Conservation (phyloP, 2,888 invertebrate species). For the Antheraea yamamai region DNA sequence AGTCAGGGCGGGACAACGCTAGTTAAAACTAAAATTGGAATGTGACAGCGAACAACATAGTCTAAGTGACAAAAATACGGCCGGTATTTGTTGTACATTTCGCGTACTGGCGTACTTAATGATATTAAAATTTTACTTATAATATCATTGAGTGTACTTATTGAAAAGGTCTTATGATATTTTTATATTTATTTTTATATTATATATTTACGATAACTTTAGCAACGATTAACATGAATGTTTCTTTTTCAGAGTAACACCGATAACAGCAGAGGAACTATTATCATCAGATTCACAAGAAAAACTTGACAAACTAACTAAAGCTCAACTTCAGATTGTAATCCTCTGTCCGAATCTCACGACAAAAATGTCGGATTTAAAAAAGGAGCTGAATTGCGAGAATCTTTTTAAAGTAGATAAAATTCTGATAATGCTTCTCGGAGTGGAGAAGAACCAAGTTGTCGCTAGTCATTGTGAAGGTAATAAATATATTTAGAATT, state of each 20-base stretch:
- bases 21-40: too few species aligned
- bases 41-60: too few species aligned
- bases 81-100: too few species aligned
- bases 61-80: too few species aligned
- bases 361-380: slow-evolving; percentile 81
- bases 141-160: too few species aligned
- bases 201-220: too few species aligned
- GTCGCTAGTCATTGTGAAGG: slow-evolving; percentile 86
- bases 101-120: too few species aligned
- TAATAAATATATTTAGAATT: slow-evolving; percentile 43
- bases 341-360: slow-evolving; percentile 90
- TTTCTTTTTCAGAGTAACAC: slow-evolving; percentile 84
- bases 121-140: too few species aligned
- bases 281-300: slow-evolving; percentile 75
- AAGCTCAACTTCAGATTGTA: slow-evolving; percentile 89
- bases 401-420: slow-evolving; percentile 86
- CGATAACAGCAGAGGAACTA: slow-evolving; percentile 88
- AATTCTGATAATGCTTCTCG: slow-evolving; percentile 90
- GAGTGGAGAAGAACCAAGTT: slow-evolving; percentile 88
- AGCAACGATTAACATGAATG: neutral
- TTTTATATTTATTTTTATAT: too few species aligned
- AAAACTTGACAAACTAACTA: slow-evolving; percentile 79
- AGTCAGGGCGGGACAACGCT: too few species aligned
- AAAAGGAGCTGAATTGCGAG: slow-evolving; percentile 79
- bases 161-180: too few species aligned